Evolutionary conservation across 2,113 vertebrate genomes (phyloP), one percentile per base, ranked within the genome.

Genomic region (Nothoprocta perdicaria): DNA sequence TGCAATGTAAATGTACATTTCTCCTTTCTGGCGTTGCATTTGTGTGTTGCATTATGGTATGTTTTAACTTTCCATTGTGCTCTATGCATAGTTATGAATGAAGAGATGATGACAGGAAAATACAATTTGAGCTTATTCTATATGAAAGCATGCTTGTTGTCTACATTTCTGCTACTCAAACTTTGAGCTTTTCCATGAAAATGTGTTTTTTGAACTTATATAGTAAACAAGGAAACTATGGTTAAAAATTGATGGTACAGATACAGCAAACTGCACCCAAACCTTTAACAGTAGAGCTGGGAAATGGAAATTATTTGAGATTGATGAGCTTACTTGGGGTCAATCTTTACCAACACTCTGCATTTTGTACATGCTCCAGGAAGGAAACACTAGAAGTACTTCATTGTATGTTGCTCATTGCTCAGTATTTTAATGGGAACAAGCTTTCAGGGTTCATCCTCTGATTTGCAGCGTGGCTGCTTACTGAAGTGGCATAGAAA

Each of bases 221-320:
- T 24, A 24, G 15, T 4, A 71, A 16, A 11, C 16, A 41, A 5
- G 19, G 14, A 74, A 79, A 4, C 6, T 82, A 18, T 19, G 2
- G 11, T 52, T 62, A 66, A 85, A 48, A 40, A 38, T 14, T 19
- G 31, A 62, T 35, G 10, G 21, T 58, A 29, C 57, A 52, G 17
- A 75, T 60, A 75, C 57, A 73, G 84, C 82, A 85, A 67, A 52
- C 58, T 79, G 53, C 38, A 86, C 66, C 81, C 86, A 84, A 41
- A 23, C 7, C 14, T 68, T 88, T 81, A 84, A 58, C 9, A 63
- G 22, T 0, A 0, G 33, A 33, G 50, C 0, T 88, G 27, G 63
- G 53, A 77, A 74, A 83, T 83, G 80, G 4, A 55, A 57, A 57
- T 31, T 29, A 57, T 57, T 57, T 57, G 29, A 57, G 53, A 57